A percentile compares a stretch with the other conserved stretches of the same genome.
Conservation (phyloP, 2,888 invertebrate species). For the Holacanthella duospinosa region DNA sequence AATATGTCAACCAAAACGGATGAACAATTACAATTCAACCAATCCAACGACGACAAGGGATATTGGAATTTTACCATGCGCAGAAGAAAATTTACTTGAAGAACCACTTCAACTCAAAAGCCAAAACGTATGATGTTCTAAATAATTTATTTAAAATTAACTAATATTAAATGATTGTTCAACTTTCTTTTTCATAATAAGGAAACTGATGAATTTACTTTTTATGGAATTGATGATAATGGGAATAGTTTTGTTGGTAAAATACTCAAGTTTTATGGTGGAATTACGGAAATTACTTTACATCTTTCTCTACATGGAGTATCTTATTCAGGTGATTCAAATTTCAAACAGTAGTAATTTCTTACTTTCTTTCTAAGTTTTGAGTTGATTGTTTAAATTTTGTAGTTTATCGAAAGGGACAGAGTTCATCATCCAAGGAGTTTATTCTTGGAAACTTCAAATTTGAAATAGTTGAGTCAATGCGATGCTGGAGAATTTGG, state of each 20-base stretch:
- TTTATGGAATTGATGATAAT: conserved; percentile 50
- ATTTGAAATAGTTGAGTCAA: conserved; percentile 53
- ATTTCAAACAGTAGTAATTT: not conserved
- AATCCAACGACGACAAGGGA: conserved; percentile 18
- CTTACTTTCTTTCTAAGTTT: not conserved
- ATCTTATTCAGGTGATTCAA: conserved; percentile 9
- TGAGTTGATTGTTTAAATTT: not conserved
- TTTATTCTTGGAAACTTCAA: conserved; percentile 43
- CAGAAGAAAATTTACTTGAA: conserved; percentile 23
- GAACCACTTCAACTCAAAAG: not conserved
- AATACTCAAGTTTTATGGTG: conserved; percentile 43
- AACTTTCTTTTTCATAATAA: conserved; percentile 3
- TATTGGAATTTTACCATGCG: conserved; percentile 18
- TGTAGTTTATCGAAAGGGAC: conserved; percentile 1
- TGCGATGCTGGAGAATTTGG: conserved; percentile 52
- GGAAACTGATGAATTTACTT: conserved; percentile 42
- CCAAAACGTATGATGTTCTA: not conserved
- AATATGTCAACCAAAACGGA: conserved; percentile 16
- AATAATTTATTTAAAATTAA: not conserved
- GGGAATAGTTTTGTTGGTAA: conserved; percentile 50
- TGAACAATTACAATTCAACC: conserved; percentile 11
- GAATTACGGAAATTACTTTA: conserved; percentile 16
- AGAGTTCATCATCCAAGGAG: conserved; percentile 14
- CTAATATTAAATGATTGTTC: not conserved
- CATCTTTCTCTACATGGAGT: conserved; percentile 16